Base-by-base conservation (phyloP, 2,888 invertebrate species). In the Drosophila lutescens region DNA sequence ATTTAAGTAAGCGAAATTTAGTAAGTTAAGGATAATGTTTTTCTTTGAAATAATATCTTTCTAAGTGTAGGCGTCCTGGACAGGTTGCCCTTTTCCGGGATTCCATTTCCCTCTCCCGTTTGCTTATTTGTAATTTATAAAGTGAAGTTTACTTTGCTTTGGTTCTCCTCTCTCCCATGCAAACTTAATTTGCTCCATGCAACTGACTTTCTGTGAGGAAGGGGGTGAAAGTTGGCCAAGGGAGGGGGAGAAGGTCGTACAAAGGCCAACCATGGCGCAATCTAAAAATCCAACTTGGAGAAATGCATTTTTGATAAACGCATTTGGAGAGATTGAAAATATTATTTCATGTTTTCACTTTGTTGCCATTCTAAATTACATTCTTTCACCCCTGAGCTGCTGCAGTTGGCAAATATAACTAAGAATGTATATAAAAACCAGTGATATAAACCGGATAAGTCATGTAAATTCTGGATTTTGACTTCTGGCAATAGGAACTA, bases 121-220 rank as follows among this genome's bases (percentile, higher is more conserved):
- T 77, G 78, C 88, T 86, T 84, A 84, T 88, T 86, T 88, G 78
- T 84, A 83, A 83, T 88, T 84, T 86, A 88, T 88, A 86, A 88
- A 88, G 74, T 80, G 69, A 80, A 88, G 70, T 76, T 86, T 88
- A 70, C 74, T 80, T 76, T 73, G 65, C 72, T 74, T 70, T 56
- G 60, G 67, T 51, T 60, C 54, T 36, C 17, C 46, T 43, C 49
- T 47, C 40, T 43, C 32, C 59, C 30, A 30, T 51, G 62, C 58
- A 79, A 77, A 74, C 78, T 74, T 82, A 77, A 81, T 81, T 80
- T 86, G 67, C 53, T 30, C 32, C 34, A 70, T 76, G 68, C 53
- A 76, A 68, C 51, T 43, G 58, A 41, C n/a, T 50, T 63, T 26
- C 23, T 47, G 32, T 4, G 2, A 7, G 17, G 12, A 3, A 30